Percentiles rank a stretch among this genome's conserved stretches.
Evolutionary conservation across 2,797 vertebrate genomes (phyloP).

Genomic region (Cossypha dichroa): DNA sequence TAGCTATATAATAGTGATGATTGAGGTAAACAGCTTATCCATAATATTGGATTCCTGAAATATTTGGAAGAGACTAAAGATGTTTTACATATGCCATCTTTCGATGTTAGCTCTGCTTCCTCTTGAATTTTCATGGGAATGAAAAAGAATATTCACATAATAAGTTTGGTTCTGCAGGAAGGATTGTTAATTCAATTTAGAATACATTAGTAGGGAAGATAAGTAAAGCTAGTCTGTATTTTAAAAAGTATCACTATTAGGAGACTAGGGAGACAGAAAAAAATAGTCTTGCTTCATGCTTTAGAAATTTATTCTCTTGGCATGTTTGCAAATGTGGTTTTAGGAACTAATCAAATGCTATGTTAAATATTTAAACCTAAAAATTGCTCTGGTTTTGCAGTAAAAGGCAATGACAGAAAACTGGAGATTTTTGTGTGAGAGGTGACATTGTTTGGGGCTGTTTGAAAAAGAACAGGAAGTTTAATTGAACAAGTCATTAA

Average conservation of each 20-base stretch:
- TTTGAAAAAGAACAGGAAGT: background rate
- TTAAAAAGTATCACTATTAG: background rate
- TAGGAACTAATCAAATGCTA: background rate
- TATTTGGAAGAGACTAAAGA: background rate
- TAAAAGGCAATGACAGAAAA: background rate
- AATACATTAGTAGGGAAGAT: background rate
- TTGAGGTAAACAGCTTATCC: background rate
- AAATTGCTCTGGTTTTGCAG: background rate
- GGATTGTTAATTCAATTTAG: constrained; percentile 5
- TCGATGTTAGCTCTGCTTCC: background rate
- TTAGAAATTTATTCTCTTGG: constrained; percentile 17
- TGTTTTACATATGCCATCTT: background rate
- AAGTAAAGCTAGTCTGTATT: background rate
- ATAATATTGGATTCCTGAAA: background rate
- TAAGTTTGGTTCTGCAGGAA: background rate
- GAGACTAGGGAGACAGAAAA: background rate
- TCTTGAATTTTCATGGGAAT: constrained; percentile 18
- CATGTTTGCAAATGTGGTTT: constrained; percentile 2
- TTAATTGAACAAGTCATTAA: background rate
- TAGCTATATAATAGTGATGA: background rate
- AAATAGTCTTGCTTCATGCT: background rate
- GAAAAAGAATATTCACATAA: background rate
- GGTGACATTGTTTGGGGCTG: background rate
- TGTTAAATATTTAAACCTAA: constrained; percentile 2
- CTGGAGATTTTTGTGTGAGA: background rate